A percentile compares a stretch with the other conserved stretches of the same genome.
Conservation (phyloP, 2,888 invertebrate genomes). For the Thecocarcelia acutangulata region DNA sequence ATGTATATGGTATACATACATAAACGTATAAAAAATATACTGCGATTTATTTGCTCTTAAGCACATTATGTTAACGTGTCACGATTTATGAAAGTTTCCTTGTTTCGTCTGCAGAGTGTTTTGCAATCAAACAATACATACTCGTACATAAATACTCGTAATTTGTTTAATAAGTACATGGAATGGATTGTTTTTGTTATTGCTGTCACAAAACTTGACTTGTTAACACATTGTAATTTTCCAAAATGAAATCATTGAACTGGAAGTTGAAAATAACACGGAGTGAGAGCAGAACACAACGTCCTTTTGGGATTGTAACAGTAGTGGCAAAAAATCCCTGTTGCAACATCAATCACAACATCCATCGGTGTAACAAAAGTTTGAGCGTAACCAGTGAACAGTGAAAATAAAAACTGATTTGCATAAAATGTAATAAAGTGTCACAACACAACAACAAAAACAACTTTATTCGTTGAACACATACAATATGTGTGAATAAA, state of each 20-base stretch:
- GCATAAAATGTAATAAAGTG: constrained; percentile 67
- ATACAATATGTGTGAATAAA: constrained; percentile 11
- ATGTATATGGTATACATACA: neutral
- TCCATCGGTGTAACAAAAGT: constrained; percentile 58
- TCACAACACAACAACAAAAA: constrained; percentile 46
- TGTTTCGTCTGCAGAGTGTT: constrained; percentile 10
- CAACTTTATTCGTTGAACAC: constrained; percentile 5
- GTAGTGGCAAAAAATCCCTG: constrained; percentile 45
- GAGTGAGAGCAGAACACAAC: constrained; percentile 27
- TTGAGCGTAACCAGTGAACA: constrained; percentile 52
- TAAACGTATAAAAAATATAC: too few species aligned
- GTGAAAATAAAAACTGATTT: constrained; percentile 64
- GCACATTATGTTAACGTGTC: constrained; percentile 55
- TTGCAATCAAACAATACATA: constrained; percentile 31
- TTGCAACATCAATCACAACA: constrained; percentile 66
- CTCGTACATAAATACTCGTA: too few species aligned
- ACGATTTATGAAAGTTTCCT: constrained; percentile 41
- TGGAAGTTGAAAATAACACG: constrained; percentile 69
- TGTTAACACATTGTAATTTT: constrained; percentile 79
- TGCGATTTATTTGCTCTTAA: too few species aligned
- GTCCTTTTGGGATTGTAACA: constrained; percentile 64
- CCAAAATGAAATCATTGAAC: constrained; percentile 75
- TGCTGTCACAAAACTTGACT: constrained; percentile 67
- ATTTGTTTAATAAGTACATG: constrained; percentile 22
- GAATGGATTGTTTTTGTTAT: constrained; percentile 39